Evolutionary conservation across 2,797 vertebrate species (phyloP), one percentile per base, ranked within the genome.

Genomic region (Serranus cabrilla): DNA sequence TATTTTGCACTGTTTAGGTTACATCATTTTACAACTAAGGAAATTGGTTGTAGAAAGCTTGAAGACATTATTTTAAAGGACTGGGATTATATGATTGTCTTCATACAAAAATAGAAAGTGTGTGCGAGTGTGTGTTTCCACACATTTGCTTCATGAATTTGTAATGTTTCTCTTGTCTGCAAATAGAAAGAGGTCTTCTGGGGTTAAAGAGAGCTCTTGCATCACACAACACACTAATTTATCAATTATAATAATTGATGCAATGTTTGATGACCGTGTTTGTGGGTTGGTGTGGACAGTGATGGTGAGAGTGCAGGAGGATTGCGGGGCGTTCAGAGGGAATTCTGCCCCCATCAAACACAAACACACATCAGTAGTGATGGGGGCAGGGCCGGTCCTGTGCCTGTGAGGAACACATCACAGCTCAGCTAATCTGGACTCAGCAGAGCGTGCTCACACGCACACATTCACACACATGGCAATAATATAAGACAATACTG

Each of bases 291-390:
- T 67, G 64, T 42, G 43, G 39, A 52, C 51, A 62, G 51, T 37
- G 76, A 42, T 62, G 45, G 37, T 69, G 70, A 59, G 58, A 70
- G 34, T 45, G 64, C 39, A 74, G 61, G 23, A 59, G 7, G 34
- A 9, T 34, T 34, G 58, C 27, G 51, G 58, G 40, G 10, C 16
- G 18, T 78, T 67, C 43, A 52, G 40, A 37, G 55, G 54, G 27
- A 70, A 81, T 62, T 76, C 37, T 81, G 67, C 60, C 64, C 55
- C 34, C 54, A 47, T 84, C 76, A 85, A 73, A 77, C 73, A 68
- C 60, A 77, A 70, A 70, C 71, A 64, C 81, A 84, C 72, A 80
- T 71, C 70, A 75, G 57, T 27, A 31, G 65, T 76, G 78, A 82
- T 64, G 66, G 80, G 59, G 74, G 62, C 71, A 71, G 69, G 76